Conservation (phyloP, 2,113 vertebrate species). For the Sebastes schlegelii region DNA sequence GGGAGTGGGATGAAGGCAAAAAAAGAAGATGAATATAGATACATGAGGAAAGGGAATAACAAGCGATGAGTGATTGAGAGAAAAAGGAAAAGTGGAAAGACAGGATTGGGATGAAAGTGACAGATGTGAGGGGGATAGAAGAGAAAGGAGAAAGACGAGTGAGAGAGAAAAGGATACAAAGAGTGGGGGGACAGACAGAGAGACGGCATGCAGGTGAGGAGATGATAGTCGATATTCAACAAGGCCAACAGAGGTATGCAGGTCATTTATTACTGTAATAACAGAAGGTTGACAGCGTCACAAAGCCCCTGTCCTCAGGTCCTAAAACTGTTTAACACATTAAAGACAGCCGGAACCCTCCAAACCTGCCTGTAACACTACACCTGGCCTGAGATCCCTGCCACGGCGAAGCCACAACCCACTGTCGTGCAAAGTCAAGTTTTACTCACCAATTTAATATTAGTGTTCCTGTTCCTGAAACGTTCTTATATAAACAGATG, state of each 20-base stretch:
- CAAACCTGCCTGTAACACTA: constrained; percentile 62
- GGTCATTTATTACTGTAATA: constrained; percentile 67
- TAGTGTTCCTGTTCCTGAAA: background rate
- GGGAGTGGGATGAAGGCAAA: background rate
- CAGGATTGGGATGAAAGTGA: constrained; percentile 14
- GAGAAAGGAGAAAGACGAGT: constrained; percentile 14
- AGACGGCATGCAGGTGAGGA: constrained; percentile 32
- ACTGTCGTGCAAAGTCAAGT: constrained; percentile 28
- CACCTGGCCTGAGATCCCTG: constrained; percentile 47
- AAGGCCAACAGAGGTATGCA: constrained; percentile 57
- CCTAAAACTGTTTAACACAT: constrained; percentile 69
- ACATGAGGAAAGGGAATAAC: background rate
- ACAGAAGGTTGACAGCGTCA: constrained; percentile 70
- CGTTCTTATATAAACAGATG: background rate
- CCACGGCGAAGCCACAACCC: constrained; percentile 27
- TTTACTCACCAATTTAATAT: background rate
- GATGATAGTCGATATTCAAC: constrained; percentile 68
- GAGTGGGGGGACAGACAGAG: constrained; percentile 18
- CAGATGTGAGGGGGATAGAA: constrained; percentile 14
- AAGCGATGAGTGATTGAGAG: constrained; percentile 11
- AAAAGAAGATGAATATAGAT: background rate
- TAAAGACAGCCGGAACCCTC: constrained; percentile 59
- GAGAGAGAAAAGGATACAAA: constrained; percentile 34
- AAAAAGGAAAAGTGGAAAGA: constrained; percentile 32
- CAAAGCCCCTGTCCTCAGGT: constrained; percentile 75